Evolutionary conservation across 1,140 invertebrate species (phyloP), one percentile per base, ranked within the genome.

Genomic region (Drosophila nebulosa): DNA sequence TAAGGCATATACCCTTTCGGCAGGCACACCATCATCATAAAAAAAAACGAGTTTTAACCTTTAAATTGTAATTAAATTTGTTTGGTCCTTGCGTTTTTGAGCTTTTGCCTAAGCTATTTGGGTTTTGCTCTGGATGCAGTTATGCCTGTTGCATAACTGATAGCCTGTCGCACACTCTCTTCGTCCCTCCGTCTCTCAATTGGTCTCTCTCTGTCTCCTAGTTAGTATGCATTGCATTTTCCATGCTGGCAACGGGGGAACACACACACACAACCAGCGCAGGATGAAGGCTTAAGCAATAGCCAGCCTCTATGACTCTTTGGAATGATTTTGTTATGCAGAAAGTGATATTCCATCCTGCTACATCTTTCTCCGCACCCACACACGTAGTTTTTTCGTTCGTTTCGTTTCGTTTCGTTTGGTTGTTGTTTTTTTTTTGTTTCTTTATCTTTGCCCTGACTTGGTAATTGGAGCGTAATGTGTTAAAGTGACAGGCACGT

Each of bases 11-110:
- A 64, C 0, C n/a, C 5, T 1, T 12, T 68, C 51, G 61, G 53
- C 24, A 36, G 0, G 6, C n/a, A 4, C 5, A 2, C 16, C 9
- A n/a, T n/a, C n/a, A n/a, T n/a, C n/a, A n/a, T n/a, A n/a, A n/a
- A n/a, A n/a, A 14, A 56, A 60, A 75, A 75, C 52, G 63, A 30
- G 27, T 58, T 69, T 69, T 52, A 73, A 65, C 69, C 80, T 86
- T 84, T 74, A 86, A 71, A 79, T 74, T 85, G 81, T 85, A 85
- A 85, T 85, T 85, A 85, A 86, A 86, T 86, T 86, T 74, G 56
- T 46, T 21, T 46, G 39, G 39, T 46, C 16, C 39, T 21, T 21
- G 6, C 39, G 18, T 46, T 46, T 46, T 46, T 46, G 16, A 46
- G 39, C 39, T 46, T 75, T 67, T 56, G 30, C 22, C 16, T 21